Evolutionary conservation across 2,797 vertebrate genomes (phyloP), one percentile per base, ranked within the genome.

Genomic region (Poeciliopsis turneri): DNA sequence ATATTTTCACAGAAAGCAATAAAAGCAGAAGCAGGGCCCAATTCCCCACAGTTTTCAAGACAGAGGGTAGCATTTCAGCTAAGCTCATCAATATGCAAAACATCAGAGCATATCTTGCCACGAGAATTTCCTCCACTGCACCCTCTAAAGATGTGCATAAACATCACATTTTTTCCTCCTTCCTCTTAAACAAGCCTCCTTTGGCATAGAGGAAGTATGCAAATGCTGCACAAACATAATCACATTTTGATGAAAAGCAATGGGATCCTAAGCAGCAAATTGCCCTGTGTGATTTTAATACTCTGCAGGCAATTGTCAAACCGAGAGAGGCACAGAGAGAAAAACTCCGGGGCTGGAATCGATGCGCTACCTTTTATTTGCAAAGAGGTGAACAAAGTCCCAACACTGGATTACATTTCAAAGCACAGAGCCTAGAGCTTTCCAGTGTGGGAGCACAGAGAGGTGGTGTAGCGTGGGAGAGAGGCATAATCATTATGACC

Each of bases 1-100:
- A 90, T 88, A 90, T 92, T 90, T 92, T 83, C 86, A 84, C 81
- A 90, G 83, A 87, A 93, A 86, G 89, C 89, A 94, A 92, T 92
- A 94, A 92, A 92, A 89, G 89, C 82, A 87, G 87, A 45, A 51
- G 85, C 88, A 75, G 87, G 41, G 82, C 87, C 90, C 91, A 88
- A 90, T 89, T 93, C 90, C 93, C 91, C 81, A 85, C 89, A 85
- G 90, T 92, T 90, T 79, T 55, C 64, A 82, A 94, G 86, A 88
- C 84, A 85, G 79, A 86, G 87, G 87, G 82, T 86, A 86, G 85
- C 83, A 88, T 88, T 91, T 93, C 92, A 93, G 90, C 87, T 84
- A 71, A 82, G 90, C 94, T 95, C 92, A 95, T 94, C 92, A 95
- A 93, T 94, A 95, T 95, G 92, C 93, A 95, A 93, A 93, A 94